Conservation (phyloP, 2,888 invertebrate species). For the Schrankia costaestrigalis region DNA sequence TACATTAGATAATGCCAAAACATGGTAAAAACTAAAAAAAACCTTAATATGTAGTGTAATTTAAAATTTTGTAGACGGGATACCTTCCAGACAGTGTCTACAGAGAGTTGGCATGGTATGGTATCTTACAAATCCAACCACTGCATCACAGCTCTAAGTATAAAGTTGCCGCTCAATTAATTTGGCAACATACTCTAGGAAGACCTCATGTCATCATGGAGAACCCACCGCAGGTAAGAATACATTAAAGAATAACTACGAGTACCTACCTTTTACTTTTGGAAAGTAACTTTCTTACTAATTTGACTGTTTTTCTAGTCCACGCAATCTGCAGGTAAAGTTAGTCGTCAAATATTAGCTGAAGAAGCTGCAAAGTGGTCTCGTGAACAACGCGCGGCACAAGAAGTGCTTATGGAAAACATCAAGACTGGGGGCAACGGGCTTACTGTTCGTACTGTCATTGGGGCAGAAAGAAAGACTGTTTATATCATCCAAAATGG, state of each 20-base stretch:
- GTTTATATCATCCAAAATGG: constrained; percentile 70
- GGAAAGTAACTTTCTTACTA: too few species aligned
- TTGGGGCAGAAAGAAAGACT: constrained; percentile 51
- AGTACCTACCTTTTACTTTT: too few species aligned
- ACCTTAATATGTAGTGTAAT: not conserved
- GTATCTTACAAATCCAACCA: constrained; percentile 71
- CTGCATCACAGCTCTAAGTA: constrained; percentile 69
- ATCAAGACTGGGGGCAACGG: constrained; percentile 74
- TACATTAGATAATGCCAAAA: not conserved
- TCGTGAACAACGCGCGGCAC: constrained; percentile 67
- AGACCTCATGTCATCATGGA: constrained; percentile 73
- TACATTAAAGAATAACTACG: too few species aligned
- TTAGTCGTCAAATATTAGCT: constrained; percentile 68
- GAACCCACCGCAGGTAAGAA: constrained; percentile 68
- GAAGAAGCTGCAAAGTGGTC: constrained; percentile 77
- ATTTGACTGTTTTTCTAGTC: constrained; percentile 49
- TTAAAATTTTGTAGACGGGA: constrained; percentile 52
- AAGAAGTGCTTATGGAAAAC: constrained; percentile 73
- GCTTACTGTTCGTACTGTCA: constrained; percentile 65
- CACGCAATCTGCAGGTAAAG: constrained; percentile 67
- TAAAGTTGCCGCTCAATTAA: constrained; percentile 67
- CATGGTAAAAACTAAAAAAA: not conserved
- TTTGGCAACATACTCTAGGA: constrained; percentile 75
- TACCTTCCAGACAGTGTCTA: constrained; percentile 73
- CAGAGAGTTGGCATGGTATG: constrained; percentile 74